A percentile compares a stretch with the other conserved stretches of the same genome.
Evolutionary conservation across 1,140 invertebrate genomes (phyloP).

Genomic region (Apocrypta bakeri): DNA sequence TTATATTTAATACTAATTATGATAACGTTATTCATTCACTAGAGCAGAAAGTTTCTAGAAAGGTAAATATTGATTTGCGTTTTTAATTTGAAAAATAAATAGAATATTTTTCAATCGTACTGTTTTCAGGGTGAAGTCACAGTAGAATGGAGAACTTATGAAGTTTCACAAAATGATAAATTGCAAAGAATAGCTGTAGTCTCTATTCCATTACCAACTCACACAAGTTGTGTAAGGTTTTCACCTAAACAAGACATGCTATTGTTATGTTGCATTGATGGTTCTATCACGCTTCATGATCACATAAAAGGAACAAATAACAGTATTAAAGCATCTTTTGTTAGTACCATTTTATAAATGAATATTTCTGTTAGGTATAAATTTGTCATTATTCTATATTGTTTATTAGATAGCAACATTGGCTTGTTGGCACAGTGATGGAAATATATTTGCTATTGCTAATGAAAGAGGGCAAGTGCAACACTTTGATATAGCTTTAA

Average conservation of each 20-base stretch:
- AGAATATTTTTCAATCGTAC: slow-evolving; percentile 31
- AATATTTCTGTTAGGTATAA: background rate
- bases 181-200: slow-evolving; percentile 81
- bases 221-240: slow-evolving; percentile 80
- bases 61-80: slow-evolving; percentile 69
- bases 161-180: slow-evolving; percentile 79
- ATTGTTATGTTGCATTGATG: slow-evolving; percentile 85
- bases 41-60: slow-evolving; percentile 85
- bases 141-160: slow-evolving; percentile 83
- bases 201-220: slow-evolving; percentile 82
- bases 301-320: slow-evolving; percentile 78
- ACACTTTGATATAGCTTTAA: slow-evolving; percentile 84
- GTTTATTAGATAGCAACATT: slow-evolving; percentile 79
- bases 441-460: slow-evolving; percentile 80
- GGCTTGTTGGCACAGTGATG: slow-evolving; percentile 83
- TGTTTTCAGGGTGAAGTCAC: slow-evolving; percentile 81
- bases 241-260: slow-evolving; percentile 83
- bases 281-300: slow-evolving; percentile 84
- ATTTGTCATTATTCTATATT: slow-evolving; percentile 32
- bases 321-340: slow-evolving; percentile 79
- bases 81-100: slow-evolving; percentile 7
- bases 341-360: slow-evolving; percentile 67
- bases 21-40: slow-evolving; percentile 82
- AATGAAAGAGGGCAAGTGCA: slow-evolving; percentile 85
- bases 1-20: slow-evolving; percentile 80